A percentile compares a stretch with the other conserved stretches of the same genome.
Conservation (phyloP, 2,888 invertebrate species). For the Dynastes hyllus region DNA sequence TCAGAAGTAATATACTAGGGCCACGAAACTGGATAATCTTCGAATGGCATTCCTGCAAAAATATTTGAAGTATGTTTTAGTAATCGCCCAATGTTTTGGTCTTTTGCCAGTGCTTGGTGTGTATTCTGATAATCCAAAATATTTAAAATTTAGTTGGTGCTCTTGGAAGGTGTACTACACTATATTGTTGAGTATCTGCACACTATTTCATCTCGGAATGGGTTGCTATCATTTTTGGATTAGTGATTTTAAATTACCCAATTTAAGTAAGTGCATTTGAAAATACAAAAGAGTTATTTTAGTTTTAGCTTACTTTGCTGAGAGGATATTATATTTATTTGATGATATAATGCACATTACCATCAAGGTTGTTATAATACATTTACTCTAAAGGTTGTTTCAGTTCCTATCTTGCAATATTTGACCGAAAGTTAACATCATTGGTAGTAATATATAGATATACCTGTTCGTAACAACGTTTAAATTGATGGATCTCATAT, state of each 20-base stretch:
- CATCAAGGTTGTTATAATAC: too few species aligned
- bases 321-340: too few species aligned
- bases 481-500: too few species aligned
- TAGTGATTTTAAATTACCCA: slow-evolving; percentile 9
- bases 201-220: slow-evolving; percentile 16
- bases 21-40: too few species aligned
- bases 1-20: too few species aligned
- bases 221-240: slow-evolving; percentile 20
- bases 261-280: slow-evolving; percentile 33
- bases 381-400: too few species aligned
- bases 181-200: not conserved
- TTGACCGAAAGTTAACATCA: too few species aligned
- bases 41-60: slow-evolving; percentile 25
- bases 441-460: too few species aligned
- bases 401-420: too few species aligned
- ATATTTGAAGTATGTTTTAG: slow-evolving; percentile 21
- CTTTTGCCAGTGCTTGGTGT: slow-evolving; percentile 22
- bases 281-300: not conserved
- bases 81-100: slow-evolving; percentile 20
- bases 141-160: slow-evolving; percentile 28
- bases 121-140: slow-evolving; percentile 20
- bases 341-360: too few species aligned
- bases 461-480: too few species aligned
- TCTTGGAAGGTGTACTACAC: slow-evolving; percentile 28
- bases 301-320: too few species aligned